phyloP scores from a whole-genome alignment of 2,888 invertebrate genomes.

The Netelia virgata region DNA sequence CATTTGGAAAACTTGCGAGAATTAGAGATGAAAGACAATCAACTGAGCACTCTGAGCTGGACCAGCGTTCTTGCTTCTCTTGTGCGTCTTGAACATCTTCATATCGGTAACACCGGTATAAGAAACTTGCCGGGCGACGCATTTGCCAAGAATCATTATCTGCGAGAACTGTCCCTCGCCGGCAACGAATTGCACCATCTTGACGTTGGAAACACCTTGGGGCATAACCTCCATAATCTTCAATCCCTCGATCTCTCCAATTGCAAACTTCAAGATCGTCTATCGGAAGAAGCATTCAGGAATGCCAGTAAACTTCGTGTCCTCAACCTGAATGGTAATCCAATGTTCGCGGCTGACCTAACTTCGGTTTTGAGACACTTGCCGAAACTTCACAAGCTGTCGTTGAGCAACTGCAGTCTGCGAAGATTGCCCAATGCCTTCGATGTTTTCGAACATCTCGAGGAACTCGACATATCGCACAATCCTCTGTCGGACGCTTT shows the following conservation, averaged over 20 bases:
- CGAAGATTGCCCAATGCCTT: slow-evolving; percentile 89
- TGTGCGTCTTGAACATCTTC: slow-evolving; percentile 88
- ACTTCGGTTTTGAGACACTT: slow-evolving; percentile 89
- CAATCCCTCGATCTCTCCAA: slow-evolving; percentile 89
- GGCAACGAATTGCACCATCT: slow-evolving; percentile 89
- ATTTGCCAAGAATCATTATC: slow-evolving; percentile 88
- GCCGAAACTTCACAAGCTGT: slow-evolving; percentile 88
- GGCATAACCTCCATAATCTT: slow-evolving; percentile 88
- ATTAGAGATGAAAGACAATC: slow-evolving; percentile 88
- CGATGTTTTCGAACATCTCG: slow-evolving; percentile 88
- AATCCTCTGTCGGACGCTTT: slow-evolving; percentile 90
- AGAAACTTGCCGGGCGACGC: slow-evolving; percentile 88
- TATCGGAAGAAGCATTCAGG: slow-evolving; percentile 89
- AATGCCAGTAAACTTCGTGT: slow-evolving; percentile 89
- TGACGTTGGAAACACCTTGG: slow-evolving; percentile 88
- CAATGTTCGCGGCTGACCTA: slow-evolving; percentile 89
- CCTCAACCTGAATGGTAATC: slow-evolving; percentile 89
- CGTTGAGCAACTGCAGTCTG: slow-evolving; percentile 89
- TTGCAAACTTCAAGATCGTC: slow-evolving; percentile 89
- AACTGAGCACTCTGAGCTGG: slow-evolving; percentile 87
- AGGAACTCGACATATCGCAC: slow-evolving; percentile 90
- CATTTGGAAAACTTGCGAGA: slow-evolving; percentile 88
- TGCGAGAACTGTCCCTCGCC: slow-evolving; percentile 88
- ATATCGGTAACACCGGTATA: slow-evolving; percentile 88
- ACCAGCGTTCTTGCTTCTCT: slow-evolving; percentile 87